A percentile compares a stretch with the other conserved stretches of the same genome.
Evolutionary conservation across 2,113 vertebrate genomes (phyloP).

Genomic region (Protobothrops flavoviridis): DNA sequence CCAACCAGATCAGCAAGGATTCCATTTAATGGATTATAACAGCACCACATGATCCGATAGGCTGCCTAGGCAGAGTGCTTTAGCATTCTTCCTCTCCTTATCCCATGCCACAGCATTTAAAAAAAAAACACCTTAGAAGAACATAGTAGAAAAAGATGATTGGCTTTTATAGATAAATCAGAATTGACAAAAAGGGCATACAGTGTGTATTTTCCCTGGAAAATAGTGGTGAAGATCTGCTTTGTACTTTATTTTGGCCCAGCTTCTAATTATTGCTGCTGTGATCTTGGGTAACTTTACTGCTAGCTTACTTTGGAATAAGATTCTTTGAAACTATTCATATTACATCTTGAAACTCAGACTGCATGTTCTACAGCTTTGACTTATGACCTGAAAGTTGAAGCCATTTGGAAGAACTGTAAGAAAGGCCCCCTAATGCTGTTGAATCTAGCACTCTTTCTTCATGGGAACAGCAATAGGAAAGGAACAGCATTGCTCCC

Average conservation of each 20-base stretch:
- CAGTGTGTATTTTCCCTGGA: not conserved
- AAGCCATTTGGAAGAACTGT: conserved; percentile 1
- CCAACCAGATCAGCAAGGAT: not conserved
- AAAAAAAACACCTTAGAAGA: not conserved
- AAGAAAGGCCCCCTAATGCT: not conserved
- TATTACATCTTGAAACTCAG: not conserved
- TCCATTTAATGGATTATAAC: not conserved
- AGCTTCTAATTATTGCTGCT: not conserved
- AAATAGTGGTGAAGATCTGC: not conserved
- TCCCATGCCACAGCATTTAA: not conserved
- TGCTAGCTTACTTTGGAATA: not conserved
- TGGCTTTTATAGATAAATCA: not conserved
- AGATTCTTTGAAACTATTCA: not conserved
- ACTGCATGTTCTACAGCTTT: not conserved
- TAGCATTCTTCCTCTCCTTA: not conserved
- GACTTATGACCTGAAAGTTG: conserved; percentile 22
- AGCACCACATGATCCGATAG: not conserved
- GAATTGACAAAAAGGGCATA: not conserved
- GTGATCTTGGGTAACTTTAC: not conserved
- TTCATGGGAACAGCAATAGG: not conserved
- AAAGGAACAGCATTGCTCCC: not conserved
- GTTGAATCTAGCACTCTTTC: not conserved
- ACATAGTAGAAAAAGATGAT: not conserved
- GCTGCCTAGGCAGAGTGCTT: not conserved
- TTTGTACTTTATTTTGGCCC: not conserved